Conservation (phyloP, 2,797 vertebrate species). For the Thunnus albacares region DNA sequence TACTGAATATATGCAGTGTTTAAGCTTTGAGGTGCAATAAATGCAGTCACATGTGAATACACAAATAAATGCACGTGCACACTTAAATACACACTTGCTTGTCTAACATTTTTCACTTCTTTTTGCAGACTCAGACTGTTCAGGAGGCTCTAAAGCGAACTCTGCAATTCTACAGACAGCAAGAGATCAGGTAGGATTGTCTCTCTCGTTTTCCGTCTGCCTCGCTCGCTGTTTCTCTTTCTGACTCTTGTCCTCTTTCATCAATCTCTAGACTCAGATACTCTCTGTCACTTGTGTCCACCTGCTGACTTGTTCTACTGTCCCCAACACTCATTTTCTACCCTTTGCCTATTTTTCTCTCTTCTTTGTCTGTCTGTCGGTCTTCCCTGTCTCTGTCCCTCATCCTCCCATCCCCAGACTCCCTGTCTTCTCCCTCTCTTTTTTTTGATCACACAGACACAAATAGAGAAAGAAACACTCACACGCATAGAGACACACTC, state of each 20-base stretch:
- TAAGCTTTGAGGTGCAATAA: background rate
- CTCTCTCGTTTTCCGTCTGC: background rate
- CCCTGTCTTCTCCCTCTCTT: slow-evolving; percentile 4
- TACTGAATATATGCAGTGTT: background rate
- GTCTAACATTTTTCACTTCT: slow-evolving; percentile 24
- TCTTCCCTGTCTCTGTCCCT: slow-evolving; percentile 28
- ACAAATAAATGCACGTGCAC: background rate
- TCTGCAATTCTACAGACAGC: slow-evolving; percentile 92
- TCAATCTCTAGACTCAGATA: background rate
- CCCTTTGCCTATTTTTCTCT: slow-evolving; percentile 27
- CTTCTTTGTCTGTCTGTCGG: slow-evolving; percentile 27
- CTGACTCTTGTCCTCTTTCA: background rate
- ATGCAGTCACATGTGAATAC: background rate
- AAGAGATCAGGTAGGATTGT: slow-evolving; percentile 91
- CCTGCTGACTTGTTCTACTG: slow-evolving; percentile 15
- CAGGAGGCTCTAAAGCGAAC: slow-evolving; percentile 95
- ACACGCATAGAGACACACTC: slow-evolving; percentile 7
- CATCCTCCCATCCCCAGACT: slow-evolving; percentile 1
- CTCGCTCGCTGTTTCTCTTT: slow-evolving; percentile 7
- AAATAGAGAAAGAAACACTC: slow-evolving; percentile 30
- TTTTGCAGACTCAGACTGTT: slow-evolving; percentile 93
- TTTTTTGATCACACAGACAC: slow-evolving; percentile 12
- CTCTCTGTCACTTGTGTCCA: slow-evolving; percentile 26
- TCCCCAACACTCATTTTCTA: slow-evolving; percentile 32
- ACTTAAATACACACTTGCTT: background rate